Evolutionary conservation across 2,113 vertebrate genomes (phyloP).

Genomic region (Tringa solitaria): DNA sequence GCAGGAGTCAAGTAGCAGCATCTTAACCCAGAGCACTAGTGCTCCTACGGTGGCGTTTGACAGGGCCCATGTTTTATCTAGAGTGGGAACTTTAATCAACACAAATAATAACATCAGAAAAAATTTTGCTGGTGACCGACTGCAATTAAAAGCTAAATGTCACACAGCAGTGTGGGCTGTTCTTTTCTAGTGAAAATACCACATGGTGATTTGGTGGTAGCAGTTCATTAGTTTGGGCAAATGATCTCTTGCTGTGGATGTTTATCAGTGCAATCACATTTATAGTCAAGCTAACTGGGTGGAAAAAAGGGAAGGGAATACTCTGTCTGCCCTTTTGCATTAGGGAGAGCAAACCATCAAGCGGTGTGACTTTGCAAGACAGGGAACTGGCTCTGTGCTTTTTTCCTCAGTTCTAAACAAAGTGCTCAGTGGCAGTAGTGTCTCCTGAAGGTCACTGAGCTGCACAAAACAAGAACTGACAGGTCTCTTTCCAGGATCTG

Average conservation of each 20-base stretch:
- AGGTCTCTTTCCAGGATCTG: neutral
- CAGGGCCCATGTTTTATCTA: neutral
- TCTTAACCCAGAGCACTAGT: neutral
- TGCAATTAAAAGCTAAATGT: constrained; percentile 7
- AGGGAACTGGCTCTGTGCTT: neutral
- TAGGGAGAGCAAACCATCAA: neutral
- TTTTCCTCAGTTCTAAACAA: neutral
- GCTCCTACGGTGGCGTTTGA: neutral
- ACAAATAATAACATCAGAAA: neutral
- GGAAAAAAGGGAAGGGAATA: neutral
- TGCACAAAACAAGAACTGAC: constrained; percentile 10
- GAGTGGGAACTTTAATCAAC: neutral
- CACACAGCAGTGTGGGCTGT: neutral
- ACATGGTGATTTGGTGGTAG: neutral
- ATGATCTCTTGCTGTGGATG: neutral
- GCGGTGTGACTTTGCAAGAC: neutral
- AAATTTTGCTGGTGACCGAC: neutral
- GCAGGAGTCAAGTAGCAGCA: neutral
- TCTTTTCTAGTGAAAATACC: neutral
- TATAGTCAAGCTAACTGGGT: neutral
- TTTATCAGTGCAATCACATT: neutral
- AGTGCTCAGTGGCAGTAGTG: neutral
- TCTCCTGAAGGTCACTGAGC: neutral
- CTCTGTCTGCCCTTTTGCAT: neutral
- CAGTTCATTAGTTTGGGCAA: constrained; percentile 31